Percentiles rank a stretch among this genome's conserved stretches.
Conservation (phyloP, 2,797 vertebrate genomes). For the Neosilurus hyrtlii region DNA sequence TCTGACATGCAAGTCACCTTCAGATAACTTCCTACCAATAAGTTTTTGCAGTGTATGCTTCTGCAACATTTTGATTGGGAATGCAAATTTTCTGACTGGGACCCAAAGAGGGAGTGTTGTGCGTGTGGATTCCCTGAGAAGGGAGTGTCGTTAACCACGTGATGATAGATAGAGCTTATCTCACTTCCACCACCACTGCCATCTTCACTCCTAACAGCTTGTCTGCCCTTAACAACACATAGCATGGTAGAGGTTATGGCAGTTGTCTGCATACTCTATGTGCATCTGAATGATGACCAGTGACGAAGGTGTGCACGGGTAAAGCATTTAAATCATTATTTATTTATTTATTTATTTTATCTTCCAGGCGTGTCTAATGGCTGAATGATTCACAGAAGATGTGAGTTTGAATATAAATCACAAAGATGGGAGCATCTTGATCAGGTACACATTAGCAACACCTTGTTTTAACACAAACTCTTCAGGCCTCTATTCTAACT, state of each 20-base stretch:
- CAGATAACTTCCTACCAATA: not conserved
- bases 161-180: slow-evolving; percentile 5
- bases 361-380: not conserved
- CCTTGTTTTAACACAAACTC: too few relatives aligned
- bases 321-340: not conserved
- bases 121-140: not conserved
- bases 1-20: too few relatives aligned
- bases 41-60: too few relatives aligned
- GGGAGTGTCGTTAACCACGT: not conserved
- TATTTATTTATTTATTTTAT: too few relatives aligned
- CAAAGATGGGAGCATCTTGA: not conserved
- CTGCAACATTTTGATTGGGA: not conserved
- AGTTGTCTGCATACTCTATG: not conserved
- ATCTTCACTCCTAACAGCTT: too few relatives aligned
- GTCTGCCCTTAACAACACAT: too few relatives aligned
- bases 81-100: not conserved
- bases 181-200: not conserved
- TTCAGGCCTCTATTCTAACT: not conserved
- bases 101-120: not conserved
- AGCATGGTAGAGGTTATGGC: not conserved
- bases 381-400: not conserved
- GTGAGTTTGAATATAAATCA: too few relatives aligned
- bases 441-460: not conserved
- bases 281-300: not conserved
- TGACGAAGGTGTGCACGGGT: too few relatives aligned